Conservation (phyloP, 1,140 invertebrate genomes). For the Teleogryllus occipitalis region DNA sequence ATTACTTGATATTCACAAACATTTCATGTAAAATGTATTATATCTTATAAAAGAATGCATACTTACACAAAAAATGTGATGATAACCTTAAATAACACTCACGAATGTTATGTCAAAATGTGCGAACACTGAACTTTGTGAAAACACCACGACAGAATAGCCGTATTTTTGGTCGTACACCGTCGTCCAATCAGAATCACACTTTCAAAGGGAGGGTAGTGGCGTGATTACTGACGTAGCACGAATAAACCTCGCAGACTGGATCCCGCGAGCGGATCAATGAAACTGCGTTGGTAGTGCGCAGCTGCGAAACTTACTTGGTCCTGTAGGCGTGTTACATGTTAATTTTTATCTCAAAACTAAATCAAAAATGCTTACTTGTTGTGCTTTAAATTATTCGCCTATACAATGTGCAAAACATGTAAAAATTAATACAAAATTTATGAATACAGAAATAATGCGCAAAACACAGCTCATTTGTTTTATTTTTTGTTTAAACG, state of each 20-base stretch:
- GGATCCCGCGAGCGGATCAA: neutral
- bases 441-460: no score
- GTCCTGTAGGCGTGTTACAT: no score
- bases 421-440: no score
- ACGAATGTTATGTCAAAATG: neutral
- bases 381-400: no score
- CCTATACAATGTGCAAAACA: no score
- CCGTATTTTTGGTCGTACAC: slow-evolving; percentile 15
- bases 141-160: neutral
- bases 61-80: neutral
- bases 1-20: no score
- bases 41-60: neutral
- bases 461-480: no score
- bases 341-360: no score
- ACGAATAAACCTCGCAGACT: slow-evolving; percentile 7
- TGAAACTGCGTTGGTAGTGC: neutral
- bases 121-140: neutral
- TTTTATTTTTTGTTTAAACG: no score
- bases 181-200: slow-evolving; percentile 16
- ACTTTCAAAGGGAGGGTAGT: slow-evolving; percentile 10
- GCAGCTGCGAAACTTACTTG: neutral
- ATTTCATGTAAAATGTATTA: no score
- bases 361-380: no score
- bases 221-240: slow-evolving; percentile 21
- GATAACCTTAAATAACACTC: neutral